Percentiles rank a stretch among this genome's conserved stretches.
phyloP scores from a whole-genome alignment of 2,113 vertebrate genomes.

The Rhineura floridana region DNA sequence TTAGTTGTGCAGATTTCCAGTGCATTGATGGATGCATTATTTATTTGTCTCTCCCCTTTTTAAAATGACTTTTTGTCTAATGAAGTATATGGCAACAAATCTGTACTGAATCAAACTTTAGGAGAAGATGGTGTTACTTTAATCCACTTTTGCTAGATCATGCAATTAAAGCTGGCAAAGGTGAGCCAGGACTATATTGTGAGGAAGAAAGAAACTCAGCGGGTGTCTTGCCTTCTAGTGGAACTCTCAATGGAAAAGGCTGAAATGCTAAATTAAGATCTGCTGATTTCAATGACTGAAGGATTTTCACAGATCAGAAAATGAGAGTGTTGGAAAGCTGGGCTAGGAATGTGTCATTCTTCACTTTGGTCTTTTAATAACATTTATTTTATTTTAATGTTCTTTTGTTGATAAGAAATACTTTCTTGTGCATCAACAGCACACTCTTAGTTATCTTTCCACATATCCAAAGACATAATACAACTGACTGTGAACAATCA shows the following conservation, averaged over 20 bases:
- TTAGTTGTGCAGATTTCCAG: slow-evolving; percentile 52
- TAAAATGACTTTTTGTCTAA: slow-evolving; percentile 42
- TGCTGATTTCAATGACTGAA: slow-evolving; percentile 7
- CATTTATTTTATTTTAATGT: background rate
- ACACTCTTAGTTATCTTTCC: background rate
- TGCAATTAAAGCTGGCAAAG: slow-evolving; percentile 16
- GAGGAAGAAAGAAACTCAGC: slow-evolving; percentile 26
- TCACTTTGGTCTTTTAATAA: background rate
- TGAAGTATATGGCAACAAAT: slow-evolving; percentile 44
- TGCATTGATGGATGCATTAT: slow-evolving; percentile 50
- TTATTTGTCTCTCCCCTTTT: slow-evolving; percentile 46
- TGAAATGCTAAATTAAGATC: slow-evolving; percentile 27
- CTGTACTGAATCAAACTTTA: slow-evolving; percentile 34
- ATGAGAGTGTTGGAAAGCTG: background rate
- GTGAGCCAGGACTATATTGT: slow-evolving; percentile 18
- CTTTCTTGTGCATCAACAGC: background rate
- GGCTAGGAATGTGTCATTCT: background rate
- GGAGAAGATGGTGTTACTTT: slow-evolving; percentile 34
- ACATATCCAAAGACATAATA: background rate
- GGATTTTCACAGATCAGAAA: slow-evolving; percentile 22
- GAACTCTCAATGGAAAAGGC: slow-evolving; percentile 37
- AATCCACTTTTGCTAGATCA: slow-evolving; percentile 34
- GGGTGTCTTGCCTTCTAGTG: slow-evolving; percentile 21
- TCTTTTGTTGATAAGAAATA: background rate
- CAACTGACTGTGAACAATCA: too few species aligned